phyloP scores from a whole-genome alignment of 2,888 invertebrate genomes.

The Frankliniella fusca region DNA sequence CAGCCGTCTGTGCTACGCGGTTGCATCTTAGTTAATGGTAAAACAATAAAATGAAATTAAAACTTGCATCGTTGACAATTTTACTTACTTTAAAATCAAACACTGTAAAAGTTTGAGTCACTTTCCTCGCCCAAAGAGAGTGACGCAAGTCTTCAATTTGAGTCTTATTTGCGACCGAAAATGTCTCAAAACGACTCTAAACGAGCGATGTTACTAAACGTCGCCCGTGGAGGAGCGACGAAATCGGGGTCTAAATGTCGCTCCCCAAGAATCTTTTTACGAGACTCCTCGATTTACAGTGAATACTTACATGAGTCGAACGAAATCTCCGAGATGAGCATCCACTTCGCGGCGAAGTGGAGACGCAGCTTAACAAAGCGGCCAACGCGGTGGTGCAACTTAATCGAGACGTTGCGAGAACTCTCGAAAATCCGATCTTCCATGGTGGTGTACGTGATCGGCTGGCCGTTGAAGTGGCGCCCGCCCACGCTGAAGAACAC shows the following conservation, averaged over 20 bases:
- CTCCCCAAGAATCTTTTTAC: too few species aligned
- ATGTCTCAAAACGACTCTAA: too few species aligned
- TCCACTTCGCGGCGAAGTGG: conserved; percentile 77
- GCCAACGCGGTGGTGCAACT: conserved; percentile 75
- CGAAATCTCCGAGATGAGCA: conserved; percentile 83
- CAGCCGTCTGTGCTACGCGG: too few species aligned
- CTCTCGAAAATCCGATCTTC: conserved; percentile 75
- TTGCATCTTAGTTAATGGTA: too few species aligned
- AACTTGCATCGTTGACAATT: too few species aligned
- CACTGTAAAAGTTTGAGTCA: too few species aligned
- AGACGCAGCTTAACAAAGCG: conserved; percentile 73
- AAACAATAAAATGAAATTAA: conserved; percentile 27
- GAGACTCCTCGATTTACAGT: too few species aligned
- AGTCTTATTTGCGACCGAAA: too few species aligned
- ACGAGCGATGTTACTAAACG: too few species aligned
- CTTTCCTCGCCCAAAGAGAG: too few species aligned
- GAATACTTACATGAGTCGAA: conserved; percentile 69
- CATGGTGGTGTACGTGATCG: conserved; percentile 66
- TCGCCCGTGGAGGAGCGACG: not conserved
- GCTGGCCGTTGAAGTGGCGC: conserved; percentile 69
- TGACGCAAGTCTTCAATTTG: too few species aligned
- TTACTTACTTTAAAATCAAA: too few species aligned
- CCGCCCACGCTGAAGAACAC: conserved; percentile 80
- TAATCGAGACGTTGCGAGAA: conserved; percentile 75
- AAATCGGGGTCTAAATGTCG: not conserved